Conservation (phyloP, 2,888 invertebrate species). For the Eristalinus sepulchralis region DNA sequence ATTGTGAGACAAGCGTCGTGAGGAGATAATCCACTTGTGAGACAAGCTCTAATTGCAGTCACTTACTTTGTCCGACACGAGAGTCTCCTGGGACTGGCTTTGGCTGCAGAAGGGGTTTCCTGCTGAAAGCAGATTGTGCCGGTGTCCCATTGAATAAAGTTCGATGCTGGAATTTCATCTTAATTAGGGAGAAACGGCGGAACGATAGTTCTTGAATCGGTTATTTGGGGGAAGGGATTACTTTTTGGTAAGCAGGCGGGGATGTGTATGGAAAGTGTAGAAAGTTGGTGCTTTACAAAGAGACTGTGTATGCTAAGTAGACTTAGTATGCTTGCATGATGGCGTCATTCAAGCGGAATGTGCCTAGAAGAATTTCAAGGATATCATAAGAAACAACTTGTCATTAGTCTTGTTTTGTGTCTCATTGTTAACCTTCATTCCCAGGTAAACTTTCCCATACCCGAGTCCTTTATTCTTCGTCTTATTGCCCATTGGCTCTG, state of each 20-base stretch:
- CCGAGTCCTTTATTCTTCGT: too few species aligned
- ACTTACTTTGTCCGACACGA: slow-evolving; percentile 30
- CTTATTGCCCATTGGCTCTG: too few species aligned
- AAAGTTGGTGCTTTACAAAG: too few species aligned
- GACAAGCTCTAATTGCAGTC: slow-evolving; percentile 51
- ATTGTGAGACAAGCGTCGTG: slow-evolving; percentile 37
- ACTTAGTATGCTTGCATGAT: too few species aligned
- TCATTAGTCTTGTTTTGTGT: too few species aligned
- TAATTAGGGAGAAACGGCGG: background rate
- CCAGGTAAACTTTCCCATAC: too few species aligned
- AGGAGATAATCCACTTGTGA: slow-evolving; percentile 57
- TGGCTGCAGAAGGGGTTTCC: background rate
- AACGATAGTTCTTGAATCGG: background rate
- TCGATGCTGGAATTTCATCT: slow-evolving; percentile 18
- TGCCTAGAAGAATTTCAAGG: too few species aligned
- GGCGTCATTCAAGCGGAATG: too few species aligned
- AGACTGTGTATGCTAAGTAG: too few species aligned
- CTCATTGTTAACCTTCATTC: too few species aligned
- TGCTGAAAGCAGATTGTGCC: slow-evolving; percentile 9
- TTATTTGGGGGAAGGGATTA: background rate
- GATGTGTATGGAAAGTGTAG: background rate
- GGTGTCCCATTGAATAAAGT: background rate
- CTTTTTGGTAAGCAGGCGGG: background rate
- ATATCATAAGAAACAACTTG: too few species aligned
- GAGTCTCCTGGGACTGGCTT: background rate